phyloP scores from a whole-genome alignment of 1,140 invertebrate genomes.

The Bombus polaris region DNA sequence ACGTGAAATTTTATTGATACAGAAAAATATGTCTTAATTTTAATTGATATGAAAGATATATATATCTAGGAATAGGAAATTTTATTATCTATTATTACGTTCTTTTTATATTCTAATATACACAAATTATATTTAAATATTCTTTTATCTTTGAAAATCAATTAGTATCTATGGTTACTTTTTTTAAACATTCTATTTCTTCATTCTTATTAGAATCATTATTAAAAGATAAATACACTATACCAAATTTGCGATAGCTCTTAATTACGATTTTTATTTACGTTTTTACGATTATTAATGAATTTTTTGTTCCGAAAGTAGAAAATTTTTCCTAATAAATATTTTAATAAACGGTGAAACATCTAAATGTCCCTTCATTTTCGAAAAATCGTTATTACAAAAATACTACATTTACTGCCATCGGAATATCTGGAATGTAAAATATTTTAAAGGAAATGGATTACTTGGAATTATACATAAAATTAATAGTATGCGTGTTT shows the following conservation, averaged over 20 bases:
- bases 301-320: background rate
- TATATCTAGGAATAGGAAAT: no score
- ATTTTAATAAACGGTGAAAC: background rate
- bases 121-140: no score
- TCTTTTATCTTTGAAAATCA: no score
- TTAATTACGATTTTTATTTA: background rate
- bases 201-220: background rate
- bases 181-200: background rate
- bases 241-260: background rate
- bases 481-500: background rate
- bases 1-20: no score
- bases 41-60: no score
- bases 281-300: background rate
- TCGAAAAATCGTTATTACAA: background rate
- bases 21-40: no score
- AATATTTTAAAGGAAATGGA: background rate
- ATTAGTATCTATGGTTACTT: background rate
- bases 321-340: no score
- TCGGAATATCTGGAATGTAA: background rate
- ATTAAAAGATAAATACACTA: background rate
- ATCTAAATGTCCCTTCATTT: background rate
- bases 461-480: background rate
- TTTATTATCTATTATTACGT: no score
- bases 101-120: no score
- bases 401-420: background rate